Conservation (phyloP, 2,888 invertebrate genomes). For the Ommatoiulus sabulosus region DNA sequence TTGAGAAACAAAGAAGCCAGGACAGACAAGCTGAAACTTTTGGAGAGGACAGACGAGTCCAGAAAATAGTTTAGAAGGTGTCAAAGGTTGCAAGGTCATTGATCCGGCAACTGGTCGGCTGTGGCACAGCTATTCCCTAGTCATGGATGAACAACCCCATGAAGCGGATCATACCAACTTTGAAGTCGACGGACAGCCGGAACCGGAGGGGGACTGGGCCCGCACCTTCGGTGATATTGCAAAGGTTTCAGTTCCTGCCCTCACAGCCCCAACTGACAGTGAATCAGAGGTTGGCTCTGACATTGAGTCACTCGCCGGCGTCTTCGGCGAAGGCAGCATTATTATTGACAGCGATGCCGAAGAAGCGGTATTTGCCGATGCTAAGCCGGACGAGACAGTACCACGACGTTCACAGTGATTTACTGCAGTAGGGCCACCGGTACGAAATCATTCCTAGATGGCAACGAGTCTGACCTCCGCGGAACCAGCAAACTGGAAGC, state of each 20-base stretch:
- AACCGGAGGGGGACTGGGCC: too few species aligned
- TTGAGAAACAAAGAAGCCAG: too few species aligned
- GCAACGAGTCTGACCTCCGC: background rate
- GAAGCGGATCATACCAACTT: background rate
- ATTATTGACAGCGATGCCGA: background rate
- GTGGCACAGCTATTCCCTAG: background rate
- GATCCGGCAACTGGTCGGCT: background rate
- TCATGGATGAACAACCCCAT: background rate
- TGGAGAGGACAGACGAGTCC: too few species aligned
- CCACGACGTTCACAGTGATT: background rate
- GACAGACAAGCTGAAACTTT: too few species aligned
- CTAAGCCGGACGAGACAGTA: background rate
- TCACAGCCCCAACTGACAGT: too few species aligned
- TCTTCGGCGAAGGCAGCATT: background rate
- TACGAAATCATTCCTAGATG: background rate
- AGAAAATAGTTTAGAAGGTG: background rate
- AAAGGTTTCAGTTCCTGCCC: too few species aligned
- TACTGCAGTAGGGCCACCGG: background rate
- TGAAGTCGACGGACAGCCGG: background rate
- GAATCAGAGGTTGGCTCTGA: background rate
- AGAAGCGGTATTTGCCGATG: background rate
- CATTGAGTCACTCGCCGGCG: background rate
- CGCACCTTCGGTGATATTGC: too few species aligned
- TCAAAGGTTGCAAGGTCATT: background rate
- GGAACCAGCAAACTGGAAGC: background rate